phyloP scores from a whole-genome alignment of 1,140 invertebrate genomes.

The Ceratina calcarata region DNA sequence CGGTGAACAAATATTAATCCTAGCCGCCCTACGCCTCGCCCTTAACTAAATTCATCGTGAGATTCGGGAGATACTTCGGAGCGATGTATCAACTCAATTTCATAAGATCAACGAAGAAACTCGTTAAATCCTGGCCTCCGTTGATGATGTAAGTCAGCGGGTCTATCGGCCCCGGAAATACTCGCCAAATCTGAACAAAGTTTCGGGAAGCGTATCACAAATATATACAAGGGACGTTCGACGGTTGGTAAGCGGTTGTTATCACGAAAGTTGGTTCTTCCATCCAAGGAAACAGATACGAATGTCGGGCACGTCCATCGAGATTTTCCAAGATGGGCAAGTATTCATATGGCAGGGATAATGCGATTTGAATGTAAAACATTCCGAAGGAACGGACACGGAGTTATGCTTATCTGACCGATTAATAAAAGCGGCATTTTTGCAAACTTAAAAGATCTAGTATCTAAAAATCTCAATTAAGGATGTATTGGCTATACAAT shows the following conservation, averaged over 20 bases:
- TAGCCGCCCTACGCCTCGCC: background rate
- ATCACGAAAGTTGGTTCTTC: slow-evolving; percentile 21
- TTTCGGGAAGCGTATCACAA: background rate
- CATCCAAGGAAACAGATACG: slow-evolving; percentile 2
- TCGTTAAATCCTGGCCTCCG: background rate
- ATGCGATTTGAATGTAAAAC: slow-evolving; percentile 41
- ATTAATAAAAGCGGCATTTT: slow-evolving; percentile 24
- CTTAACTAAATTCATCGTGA: background rate
- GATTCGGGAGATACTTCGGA: background rate
- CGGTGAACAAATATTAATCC: slow-evolving; percentile 56
- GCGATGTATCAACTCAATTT: slow-evolving; percentile 7
- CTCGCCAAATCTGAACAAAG: background rate
- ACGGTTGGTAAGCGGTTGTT: slow-evolving; percentile 43
- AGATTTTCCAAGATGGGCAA: slow-evolving; percentile 30
- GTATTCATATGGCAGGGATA: slow-evolving; percentile 53
- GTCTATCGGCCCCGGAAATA: background rate
- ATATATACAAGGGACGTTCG: slow-evolving; percentile 25
- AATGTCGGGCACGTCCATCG: slow-evolving; percentile 38
- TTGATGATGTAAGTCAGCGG: slow-evolving; percentile 2
- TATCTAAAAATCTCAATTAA: no score
- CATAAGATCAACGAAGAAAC: slow-evolving; percentile 22
- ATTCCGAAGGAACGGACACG: background rate
- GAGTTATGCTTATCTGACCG: background rate
- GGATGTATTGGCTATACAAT: no score
- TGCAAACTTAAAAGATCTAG: no score